Evolutionary conservation across 2,888 invertebrate species (phyloP).

Genomic region (Harpalus rufipes): DNA sequence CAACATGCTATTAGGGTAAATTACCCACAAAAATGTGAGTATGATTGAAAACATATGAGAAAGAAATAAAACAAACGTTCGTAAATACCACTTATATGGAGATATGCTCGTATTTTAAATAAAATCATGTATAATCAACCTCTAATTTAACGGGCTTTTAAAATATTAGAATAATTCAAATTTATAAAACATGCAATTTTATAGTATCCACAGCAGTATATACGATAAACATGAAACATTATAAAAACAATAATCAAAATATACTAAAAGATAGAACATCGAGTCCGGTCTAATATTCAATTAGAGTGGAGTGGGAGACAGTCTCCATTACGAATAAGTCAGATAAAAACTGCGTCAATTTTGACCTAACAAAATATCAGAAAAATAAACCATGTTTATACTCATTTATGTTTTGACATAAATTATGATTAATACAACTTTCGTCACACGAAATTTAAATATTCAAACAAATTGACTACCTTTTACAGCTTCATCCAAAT

Average conservation of each 20-base stretch:
- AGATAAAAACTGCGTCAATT: background rate
- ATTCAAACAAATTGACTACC: background rate
- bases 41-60: slow-evolving; percentile 17
- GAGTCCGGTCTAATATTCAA: too few relatives aligned
- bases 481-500: background rate
- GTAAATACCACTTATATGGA: background rate
- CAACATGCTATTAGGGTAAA: slow-evolving; percentile 42
- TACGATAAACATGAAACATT: background rate
- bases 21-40: slow-evolving; percentile 10
- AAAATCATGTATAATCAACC: background rate
- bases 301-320: too few relatives aligned
- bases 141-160: background rate
- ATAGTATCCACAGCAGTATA: background rate
- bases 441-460: background rate
- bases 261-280: too few relatives aligned
- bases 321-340: too few relatives aligned
- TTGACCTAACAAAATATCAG: background rate
- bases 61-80: background rate
- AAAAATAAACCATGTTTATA: background rate
- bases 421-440: background rate
- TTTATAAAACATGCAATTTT: background rate
- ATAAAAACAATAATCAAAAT: too few relatives aligned
- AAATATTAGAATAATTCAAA: background rate
- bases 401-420: background rate
- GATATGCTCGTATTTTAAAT: too few relatives aligned